Evolutionary conservation across 1,140 invertebrate species (phyloP), one percentile per base, ranked within the genome.

Genomic region (Sitodiplosis mosellana): DNA sequence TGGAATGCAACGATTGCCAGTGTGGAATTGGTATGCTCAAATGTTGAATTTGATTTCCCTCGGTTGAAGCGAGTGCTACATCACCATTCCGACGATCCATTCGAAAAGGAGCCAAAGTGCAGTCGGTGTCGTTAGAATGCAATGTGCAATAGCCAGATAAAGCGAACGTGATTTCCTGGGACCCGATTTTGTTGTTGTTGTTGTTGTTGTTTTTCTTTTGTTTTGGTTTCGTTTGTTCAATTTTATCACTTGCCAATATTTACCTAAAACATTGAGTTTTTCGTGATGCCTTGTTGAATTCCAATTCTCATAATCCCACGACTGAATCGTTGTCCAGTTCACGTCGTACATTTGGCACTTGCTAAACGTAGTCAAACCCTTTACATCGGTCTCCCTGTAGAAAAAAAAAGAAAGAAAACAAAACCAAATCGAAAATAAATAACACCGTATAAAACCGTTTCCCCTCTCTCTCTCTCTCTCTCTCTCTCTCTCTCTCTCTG

Each of bases 291-390:
- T 22, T 33, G 21, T 49, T 33, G 22, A 40, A 42, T 36, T 48
- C 44, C 50, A 45, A 27, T 43, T 27, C 18, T 34, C 21, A 38
- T 42, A 46, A 17, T 43, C 33, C 53, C 59, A 59, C 49, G 61
- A 21, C n/a, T 46, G 45, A 48, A 61, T 51, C 43, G 41, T 43
- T 43, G 61, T 57, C 34, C 58, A 62, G 51, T 61, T 64, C 46
- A 42, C 45, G 45, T 62, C 56, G 47, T 56, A 67, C 63, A 65
- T 63, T 49, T 59, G 46, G 33, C 66, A 68, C 33, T 50, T 57
- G 45, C 65, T 67, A 22, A 52, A 59, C 1, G 50, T 62, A 11
- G 49, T 48, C 43, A 47, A 50, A 36, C 58, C 60, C 1, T 60
- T 54, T 47, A 61, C 64, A 50, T 64, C 57, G 21, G 43, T 48